Evolutionary conservation across 2,888 invertebrate species (phyloP).

Genomic region (Graphium colonna): DNA sequence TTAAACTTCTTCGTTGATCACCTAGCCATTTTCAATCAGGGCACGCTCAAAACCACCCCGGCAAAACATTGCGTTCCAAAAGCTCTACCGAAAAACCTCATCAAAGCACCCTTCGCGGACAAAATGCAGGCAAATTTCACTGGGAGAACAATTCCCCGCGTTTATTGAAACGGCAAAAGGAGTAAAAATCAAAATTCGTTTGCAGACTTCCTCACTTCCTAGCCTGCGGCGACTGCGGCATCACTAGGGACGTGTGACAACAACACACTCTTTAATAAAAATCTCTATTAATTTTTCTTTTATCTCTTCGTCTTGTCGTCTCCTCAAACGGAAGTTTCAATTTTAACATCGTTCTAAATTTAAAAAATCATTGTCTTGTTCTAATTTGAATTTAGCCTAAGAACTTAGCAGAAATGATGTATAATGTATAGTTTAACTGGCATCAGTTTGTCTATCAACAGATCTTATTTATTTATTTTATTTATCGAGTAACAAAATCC

Average conservation of each 20-base stretch:
- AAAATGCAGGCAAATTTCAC: slow-evolving; percentile 20
- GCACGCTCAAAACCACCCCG: slow-evolving; percentile 1
- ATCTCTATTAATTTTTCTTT: neutral
- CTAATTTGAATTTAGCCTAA: too few species aligned
- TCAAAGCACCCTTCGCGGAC: slow-evolving; percentile 19
- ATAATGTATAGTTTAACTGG: too few species aligned
- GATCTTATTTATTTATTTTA: too few species aligned
- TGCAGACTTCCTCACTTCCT: slow-evolving; percentile 30
- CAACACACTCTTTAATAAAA: neutral
- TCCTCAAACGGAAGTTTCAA: too few species aligned
- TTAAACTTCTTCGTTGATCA: neutral
- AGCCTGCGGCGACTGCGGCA: slow-evolving; percentile 25
- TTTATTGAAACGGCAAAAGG: slow-evolving; percentile 30
- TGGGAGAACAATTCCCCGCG: slow-evolving; percentile 13
- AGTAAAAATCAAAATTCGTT: slow-evolving; percentile 30
- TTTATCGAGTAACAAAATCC: too few species aligned
- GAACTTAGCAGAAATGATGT: too few species aligned
- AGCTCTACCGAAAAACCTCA: slow-evolving; percentile 11
- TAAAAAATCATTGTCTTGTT: too few species aligned
- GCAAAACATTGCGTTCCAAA: slow-evolving; percentile 12
- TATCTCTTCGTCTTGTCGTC: neutral
- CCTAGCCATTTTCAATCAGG: slow-evolving; percentile 11
- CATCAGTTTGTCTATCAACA: too few species aligned
- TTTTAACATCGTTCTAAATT: too few species aligned
- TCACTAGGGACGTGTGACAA: slow-evolving; percentile 1